Base-by-base conservation (phyloP, 2,797 vertebrate genomes). In the Tenualosa thibaudeaui region DNA sequence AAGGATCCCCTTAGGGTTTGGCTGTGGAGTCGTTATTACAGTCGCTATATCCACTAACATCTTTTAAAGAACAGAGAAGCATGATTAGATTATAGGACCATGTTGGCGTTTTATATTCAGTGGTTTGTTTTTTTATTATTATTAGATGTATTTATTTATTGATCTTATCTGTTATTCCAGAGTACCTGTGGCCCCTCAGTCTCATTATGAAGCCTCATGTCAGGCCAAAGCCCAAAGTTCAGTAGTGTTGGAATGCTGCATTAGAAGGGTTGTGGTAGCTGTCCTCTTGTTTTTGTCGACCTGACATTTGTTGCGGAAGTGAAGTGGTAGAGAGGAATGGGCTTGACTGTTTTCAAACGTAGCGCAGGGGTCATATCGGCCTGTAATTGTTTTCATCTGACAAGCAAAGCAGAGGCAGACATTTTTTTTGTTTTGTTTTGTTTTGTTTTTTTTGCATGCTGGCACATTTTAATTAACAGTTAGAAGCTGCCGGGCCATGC, bases 381-480 rank as follows among this genome's bases (percentile, higher is more conserved):
- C 95, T 95, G 92, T 94, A 94, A 95, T 94, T 95, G 94, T 94
- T 93, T 92, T 92, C 93, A 94, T 95, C 93, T 94, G 90, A 92
- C 90, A 89, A 90, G 91, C 91, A 85, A 82, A 89, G 89, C 86
- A 90, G 91, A 91, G 85, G 87, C 91, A 86, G 81, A 71, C 46
- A 6, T 51, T 51, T 51, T 51, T 51, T 51, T 51, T 50, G 4
- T 7, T 51, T 46, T 46, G 1, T 46, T 46, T 46, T 6, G n/a
- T 82, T 71, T 88, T 81, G 71, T 19, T 40, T 75, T 43, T 26
- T 71, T 71, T 3, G 17, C 15, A 71, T 40, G 37, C 6, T 7
- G 40, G 15, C 71, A 78, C 71, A 78, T 8, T 78, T 78, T 40
- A 78, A 46, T 78, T 43, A 22, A 22, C 19, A 78, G 7, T 78